Percentiles rank a stretch among this genome's conserved stretches.
Evolutionary conservation across 2,888 invertebrate genomes (phyloP).

Genomic region (Cryptosula pallasiana): DNA sequence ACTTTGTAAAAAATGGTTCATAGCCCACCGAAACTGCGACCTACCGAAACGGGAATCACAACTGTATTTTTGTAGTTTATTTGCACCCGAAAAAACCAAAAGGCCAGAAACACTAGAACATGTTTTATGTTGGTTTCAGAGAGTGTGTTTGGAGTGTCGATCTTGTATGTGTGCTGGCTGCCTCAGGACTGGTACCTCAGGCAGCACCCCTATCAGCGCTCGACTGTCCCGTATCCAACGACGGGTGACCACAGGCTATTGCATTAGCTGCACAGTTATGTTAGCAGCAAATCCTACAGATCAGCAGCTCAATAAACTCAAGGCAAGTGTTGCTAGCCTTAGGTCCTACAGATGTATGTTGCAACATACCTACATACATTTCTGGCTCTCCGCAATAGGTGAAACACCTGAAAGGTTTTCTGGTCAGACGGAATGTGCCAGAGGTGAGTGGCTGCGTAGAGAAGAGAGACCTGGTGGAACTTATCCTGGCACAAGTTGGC

Average conservation of each 20-base stretch:
- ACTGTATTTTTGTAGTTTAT: too few relatives aligned
- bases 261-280: neutral
- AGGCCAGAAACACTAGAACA: too few relatives aligned
- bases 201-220: neutral
- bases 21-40: too few relatives aligned
- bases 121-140: too few relatives aligned
- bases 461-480: slow-evolving; percentile 48
- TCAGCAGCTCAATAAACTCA: slow-evolving; percentile 3
- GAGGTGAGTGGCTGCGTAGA: slow-evolving; percentile 39
- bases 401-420: slow-evolving; percentile 9
- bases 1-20: too few relatives aligned
- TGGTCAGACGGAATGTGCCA: neutral
- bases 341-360: too few relatives aligned
- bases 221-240: neutral
- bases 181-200: neutral
- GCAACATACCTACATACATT: too few relatives aligned
- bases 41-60: too few relatives aligned
- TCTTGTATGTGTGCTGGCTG: neutral
- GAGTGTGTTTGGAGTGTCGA: slow-evolving; percentile 17
- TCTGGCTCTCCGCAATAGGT: neutral
- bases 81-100: too few relatives aligned
- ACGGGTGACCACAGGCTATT: neutral
- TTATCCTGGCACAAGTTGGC: slow-evolving; percentile 36
- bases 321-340: too few relatives aligned
- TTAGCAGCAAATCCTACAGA: neutral